Conservation (phyloP, 2,113 vertebrate species). For the Clinocottus analis region DNA sequence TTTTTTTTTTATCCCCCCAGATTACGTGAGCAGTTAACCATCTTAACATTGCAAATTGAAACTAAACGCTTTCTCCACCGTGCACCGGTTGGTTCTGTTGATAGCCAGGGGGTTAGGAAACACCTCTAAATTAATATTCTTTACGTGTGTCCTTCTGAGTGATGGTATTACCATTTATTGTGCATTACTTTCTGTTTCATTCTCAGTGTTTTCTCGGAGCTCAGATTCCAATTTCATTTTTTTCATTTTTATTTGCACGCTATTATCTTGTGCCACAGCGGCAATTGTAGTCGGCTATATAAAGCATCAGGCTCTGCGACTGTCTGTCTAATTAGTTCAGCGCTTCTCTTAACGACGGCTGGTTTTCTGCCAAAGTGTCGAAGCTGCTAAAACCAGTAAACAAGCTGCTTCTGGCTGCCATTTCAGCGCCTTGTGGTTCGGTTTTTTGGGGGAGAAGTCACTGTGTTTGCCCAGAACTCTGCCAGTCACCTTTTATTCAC, state of each 20-base stretch:
- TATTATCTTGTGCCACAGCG: slow-evolving; percentile 5
- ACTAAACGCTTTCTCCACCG: neutral
- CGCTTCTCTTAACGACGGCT: slow-evolving; percentile 14
- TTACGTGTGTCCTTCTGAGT: neutral
- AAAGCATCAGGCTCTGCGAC: neutral
- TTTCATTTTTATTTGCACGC: neutral
- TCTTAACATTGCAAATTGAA: neutral
- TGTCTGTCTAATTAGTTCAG: slow-evolving; percentile 43
- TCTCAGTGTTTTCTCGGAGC: neutral
- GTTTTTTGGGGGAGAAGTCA: neutral
- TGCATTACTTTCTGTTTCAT: neutral
- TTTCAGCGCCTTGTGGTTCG: neutral
- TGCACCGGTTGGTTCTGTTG: neutral
- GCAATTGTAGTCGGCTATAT: neutral
- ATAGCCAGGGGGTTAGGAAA: neutral
- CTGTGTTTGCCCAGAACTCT: neutral
- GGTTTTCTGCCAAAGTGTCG: slow-evolving; percentile 12
- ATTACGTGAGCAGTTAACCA: neutral
- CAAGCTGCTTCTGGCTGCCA: neutral
- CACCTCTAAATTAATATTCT: neutral
- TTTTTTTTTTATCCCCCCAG: no score
- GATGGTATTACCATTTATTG: neutral
- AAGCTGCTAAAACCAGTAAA: slow-evolving; percentile 12
- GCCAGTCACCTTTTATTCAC: neutral
- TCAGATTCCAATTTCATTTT: neutral